These are phyloP conservation scores for Baryphthengus martii DNA, from an alignment of 2,113 vertebrate genomes.

Conservation along the genomic window DNA sequence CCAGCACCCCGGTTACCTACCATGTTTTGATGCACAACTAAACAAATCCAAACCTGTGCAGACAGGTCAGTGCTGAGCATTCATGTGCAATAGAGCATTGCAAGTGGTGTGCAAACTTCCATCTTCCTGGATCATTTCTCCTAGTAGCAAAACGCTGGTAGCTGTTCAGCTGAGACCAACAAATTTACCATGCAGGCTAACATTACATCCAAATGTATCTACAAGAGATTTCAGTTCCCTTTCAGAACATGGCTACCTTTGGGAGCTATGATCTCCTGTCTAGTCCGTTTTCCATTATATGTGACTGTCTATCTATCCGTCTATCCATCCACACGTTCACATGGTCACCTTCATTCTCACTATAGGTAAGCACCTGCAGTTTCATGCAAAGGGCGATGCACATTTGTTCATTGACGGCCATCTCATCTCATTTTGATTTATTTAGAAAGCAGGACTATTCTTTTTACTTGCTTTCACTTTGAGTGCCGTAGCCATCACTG, in stretches of 20 bases:
- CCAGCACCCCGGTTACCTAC: background rate
- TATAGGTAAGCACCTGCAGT: background rate
- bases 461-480: background rate
- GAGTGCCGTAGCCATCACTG: fast-evolving
- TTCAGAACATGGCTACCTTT: background rate
- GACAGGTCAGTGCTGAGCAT: background rate
- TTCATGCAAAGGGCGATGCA: background rate
- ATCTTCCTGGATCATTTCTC: fast-evolving
- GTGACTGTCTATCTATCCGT: background rate
- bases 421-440: background rate
- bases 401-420: background rate
- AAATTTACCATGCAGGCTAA: background rate
- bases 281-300: background rate
- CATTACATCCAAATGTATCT: background rate
- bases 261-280: background rate
- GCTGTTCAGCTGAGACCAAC: background rate
- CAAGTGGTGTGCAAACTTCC: background rate
- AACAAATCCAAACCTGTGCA: background rate
- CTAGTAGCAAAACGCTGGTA: background rate
- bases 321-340: no score
- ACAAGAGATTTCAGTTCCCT: background rate
- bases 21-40: background rate
- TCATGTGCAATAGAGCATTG: background rate
- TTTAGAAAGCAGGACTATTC: background rate
- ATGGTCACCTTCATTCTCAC: background rate